A percentile compares a stretch with the other conserved stretches of the same genome.
phyloP scores from a whole-genome alignment of 37 sponge, comb jelly and placozoan genomes.

The Oopsacas minuta region DNA sequence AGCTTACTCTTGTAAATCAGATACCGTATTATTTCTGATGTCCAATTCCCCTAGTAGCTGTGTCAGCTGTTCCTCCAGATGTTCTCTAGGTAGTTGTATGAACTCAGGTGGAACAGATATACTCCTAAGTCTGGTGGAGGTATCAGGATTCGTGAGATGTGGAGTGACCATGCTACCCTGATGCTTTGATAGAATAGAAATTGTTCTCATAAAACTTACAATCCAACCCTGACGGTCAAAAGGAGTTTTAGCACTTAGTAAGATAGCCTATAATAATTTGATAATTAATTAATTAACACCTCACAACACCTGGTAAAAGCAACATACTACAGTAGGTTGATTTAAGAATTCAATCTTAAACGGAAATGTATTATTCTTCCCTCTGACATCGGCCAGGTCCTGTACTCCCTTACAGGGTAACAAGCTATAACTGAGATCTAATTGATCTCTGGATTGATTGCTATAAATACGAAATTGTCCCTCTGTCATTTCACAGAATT shows the following conservation, averaged over 20 bases:
- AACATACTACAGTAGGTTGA: background rate
- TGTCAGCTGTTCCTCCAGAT: background rate
- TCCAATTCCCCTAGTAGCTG: background rate
- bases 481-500: background rate
- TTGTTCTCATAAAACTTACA: background rate
- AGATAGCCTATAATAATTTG: background rate
- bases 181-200: background rate
- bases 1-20: background rate
- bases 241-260: background rate
- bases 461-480: background rate
- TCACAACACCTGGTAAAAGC: no score
- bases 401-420: background rate
- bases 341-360: background rate
- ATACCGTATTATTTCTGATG: background rate
- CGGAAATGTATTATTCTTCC: background rate
- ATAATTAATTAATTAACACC: background rate
- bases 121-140: background rate
- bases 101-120: background rate
- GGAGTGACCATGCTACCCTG: background rate
- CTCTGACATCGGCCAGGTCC: background rate
- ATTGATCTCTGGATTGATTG: background rate
- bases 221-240: slow-evolving; percentile 8
- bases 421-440: background rate
- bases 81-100: background rate
- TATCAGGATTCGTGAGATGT: background rate